Percentiles rank a stretch among this genome's conserved stretches.
Evolutionary conservation across 2,888 invertebrate species (phyloP).

Genomic region (Artemia sinica): DNA sequence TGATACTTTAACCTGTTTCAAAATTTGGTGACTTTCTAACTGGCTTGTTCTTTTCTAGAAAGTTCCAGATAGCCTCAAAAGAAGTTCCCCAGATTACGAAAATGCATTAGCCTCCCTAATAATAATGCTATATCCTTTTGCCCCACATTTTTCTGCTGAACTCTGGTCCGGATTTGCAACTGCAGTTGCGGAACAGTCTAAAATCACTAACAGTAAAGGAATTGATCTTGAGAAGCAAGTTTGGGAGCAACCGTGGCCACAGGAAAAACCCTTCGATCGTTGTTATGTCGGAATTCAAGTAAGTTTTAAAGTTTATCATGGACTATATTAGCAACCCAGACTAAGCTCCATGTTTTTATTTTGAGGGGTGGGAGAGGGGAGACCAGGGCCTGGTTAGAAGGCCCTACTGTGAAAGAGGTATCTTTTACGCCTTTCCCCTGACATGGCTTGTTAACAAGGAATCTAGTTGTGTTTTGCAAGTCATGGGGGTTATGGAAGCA

Average conservation of each 20-base stretch:
- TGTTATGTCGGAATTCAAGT: too few relatives aligned
- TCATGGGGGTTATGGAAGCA: too few relatives aligned
- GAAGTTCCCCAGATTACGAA: constrained; percentile 42
- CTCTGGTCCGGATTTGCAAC: constrained; percentile 46
- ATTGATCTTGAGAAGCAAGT: constrained; percentile 39
- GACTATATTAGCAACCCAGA: too few relatives aligned
- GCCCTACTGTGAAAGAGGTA: too few relatives aligned
- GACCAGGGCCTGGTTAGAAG: too few relatives aligned
- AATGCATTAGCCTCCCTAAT: constrained; percentile 56
- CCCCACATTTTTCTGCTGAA: constrained; percentile 79
- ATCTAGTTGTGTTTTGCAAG: too few relatives aligned
- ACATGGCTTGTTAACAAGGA: too few relatives aligned
- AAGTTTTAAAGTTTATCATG: too few relatives aligned
- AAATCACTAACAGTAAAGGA: constrained; percentile 27
- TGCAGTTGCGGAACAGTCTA: constrained; percentile 41
- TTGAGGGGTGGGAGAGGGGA: too few relatives aligned
- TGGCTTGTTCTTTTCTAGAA: constrained; percentile 28
- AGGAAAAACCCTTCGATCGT: constrained; percentile 36
- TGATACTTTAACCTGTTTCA: neutral
- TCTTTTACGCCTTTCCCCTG: too few relatives aligned
- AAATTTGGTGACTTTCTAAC: constrained; percentile 15
- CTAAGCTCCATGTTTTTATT: too few relatives aligned
- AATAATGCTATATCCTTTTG: constrained; percentile 68
- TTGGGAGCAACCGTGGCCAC: constrained; percentile 58
- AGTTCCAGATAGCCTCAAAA: constrained; percentile 28